phyloP scores from a whole-genome alignment of 1,140 invertebrate species.

The Hylyphantes graminicola region DNA sequence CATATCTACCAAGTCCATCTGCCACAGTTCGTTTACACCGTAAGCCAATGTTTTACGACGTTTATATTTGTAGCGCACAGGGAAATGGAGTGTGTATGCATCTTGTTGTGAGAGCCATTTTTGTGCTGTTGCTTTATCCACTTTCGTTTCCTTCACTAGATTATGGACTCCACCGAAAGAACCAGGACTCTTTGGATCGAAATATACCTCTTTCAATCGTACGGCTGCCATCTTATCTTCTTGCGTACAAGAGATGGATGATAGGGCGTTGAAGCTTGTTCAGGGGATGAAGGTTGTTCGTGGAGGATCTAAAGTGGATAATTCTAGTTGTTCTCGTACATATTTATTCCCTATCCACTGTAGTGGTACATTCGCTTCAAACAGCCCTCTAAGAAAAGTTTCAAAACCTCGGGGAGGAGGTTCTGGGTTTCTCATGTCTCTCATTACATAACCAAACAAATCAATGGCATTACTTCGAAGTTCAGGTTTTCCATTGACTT shows the following conservation, averaged over 20 bases:
- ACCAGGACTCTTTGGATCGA: not conserved
- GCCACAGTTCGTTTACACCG: not conserved
- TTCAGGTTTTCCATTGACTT: constrained; percentile 1
- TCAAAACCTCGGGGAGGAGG: not conserved
- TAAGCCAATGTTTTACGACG: not conserved
- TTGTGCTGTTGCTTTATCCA: not conserved
- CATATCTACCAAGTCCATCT: not conserved
- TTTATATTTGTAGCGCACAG: not conserved
- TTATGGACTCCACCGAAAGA: not conserved
- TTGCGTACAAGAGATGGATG: not conserved
- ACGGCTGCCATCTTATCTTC: not conserved
- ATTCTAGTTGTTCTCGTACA: not conserved
- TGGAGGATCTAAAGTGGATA: not conserved
- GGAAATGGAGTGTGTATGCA: not conserved
- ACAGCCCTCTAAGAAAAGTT: not conserved
- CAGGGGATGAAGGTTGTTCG: too few species aligned
- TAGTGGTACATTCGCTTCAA: not conserved
- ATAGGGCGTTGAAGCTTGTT: too few species aligned
- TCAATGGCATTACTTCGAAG: not conserved
- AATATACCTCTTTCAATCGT: not conserved
- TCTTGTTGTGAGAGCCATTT: not conserved
- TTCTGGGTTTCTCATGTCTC: not conserved
- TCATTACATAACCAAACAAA: not conserved
- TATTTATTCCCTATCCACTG: not conserved
- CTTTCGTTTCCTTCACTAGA: not conserved